Base-by-base conservation (phyloP, 1,140 invertebrate genomes). In the Trachymyrmex cornetzi region DNA sequence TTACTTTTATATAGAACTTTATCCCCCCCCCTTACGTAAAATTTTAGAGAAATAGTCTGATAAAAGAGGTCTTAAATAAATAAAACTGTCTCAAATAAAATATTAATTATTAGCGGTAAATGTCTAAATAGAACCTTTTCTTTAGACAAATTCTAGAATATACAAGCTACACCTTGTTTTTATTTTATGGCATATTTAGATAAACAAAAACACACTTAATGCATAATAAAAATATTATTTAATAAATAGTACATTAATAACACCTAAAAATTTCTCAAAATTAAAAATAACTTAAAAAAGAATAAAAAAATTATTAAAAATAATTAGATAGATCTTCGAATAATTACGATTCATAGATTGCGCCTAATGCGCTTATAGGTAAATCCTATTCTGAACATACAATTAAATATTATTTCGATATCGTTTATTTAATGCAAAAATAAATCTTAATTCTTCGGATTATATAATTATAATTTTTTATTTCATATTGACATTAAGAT, bases 161-260 rank as follows among this genome's bases (percentile, higher is more conserved):
- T 53, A 72, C 1, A 53, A 34, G 34, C 2, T 72, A 38, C n/a
- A 66, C 4, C 4, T 22, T 4, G 22, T 16, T 48, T 69, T 2
- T 69, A 24, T 69, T 69, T 69, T 69, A 69, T 0, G 22, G 1
- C 50, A 55, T n/a, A 59, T 59, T 75, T 75, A 75, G 1, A 24
- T 34, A 14, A 34, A 2, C 30, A 67, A 34, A n/a, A 55, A 11
- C 16, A 34, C n/a, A 24, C n/a, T 59, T 38, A 34, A 74, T 74
- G 16, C 34, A 34, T 44, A 44, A 44, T 44, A 44, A 44, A 44
- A 44, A 44, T 44, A 11, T 11, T 44, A 44, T 44, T 34, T 34
- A 48, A 63, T 64, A 64, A 72, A 55, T 72, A 66, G 34, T 34
- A 63, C 14, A 50, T 27, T 27, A 72, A 72, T 71, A 71, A 71